Percentiles rank a stretch among this genome's conserved stretches.
Evolutionary conservation across 37 sponge, comb jelly and placozoan species (phyloP).

Genomic region (Cliona cf. orientalis): DNA sequence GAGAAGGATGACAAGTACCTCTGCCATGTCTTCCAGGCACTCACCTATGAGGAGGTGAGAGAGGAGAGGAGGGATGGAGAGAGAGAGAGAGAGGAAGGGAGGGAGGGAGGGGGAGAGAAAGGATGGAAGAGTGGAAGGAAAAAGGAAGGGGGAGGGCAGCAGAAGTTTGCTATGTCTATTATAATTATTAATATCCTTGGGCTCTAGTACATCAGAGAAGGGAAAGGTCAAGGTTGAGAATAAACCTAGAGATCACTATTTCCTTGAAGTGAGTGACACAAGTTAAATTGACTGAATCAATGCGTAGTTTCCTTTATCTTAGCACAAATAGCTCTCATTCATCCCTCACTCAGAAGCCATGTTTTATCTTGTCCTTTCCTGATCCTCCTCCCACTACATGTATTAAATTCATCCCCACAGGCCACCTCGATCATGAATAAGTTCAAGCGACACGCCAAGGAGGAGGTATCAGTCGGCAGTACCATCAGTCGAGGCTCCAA

Average conservation of each 20-base stretch:
- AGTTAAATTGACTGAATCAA: too few relatives aligned
- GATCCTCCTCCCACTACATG: not conserved
- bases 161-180: too few relatives aligned
- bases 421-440: slow-evolving; percentile 23
- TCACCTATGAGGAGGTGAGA: slow-evolving; percentile 69
- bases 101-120: too few relatives aligned
- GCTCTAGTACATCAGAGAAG: too few relatives aligned
- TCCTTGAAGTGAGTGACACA: too few relatives aligned
- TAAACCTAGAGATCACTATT: too few relatives aligned
- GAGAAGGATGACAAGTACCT: slow-evolving; percentile 11
- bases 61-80: too few relatives aligned
- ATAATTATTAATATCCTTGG: too few relatives aligned
- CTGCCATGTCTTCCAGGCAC: slow-evolving; percentile 73
- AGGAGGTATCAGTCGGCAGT: not conserved
- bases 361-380: not conserved
- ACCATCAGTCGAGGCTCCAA: not conserved
- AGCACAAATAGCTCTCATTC: not conserved
- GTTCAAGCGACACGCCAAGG: slow-evolving; percentile 25
- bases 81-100: not conserved
- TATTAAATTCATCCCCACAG: not conserved
- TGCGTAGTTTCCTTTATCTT: too few relatives aligned
- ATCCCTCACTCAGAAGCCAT: not conserved
- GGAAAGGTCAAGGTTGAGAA: too few relatives aligned
- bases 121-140: too few relatives aligned
- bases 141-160: too few relatives aligned